Base-by-base conservation (phyloP, 2,797 vertebrate genomes). In the Bucorvus abyssinicus region DNA sequence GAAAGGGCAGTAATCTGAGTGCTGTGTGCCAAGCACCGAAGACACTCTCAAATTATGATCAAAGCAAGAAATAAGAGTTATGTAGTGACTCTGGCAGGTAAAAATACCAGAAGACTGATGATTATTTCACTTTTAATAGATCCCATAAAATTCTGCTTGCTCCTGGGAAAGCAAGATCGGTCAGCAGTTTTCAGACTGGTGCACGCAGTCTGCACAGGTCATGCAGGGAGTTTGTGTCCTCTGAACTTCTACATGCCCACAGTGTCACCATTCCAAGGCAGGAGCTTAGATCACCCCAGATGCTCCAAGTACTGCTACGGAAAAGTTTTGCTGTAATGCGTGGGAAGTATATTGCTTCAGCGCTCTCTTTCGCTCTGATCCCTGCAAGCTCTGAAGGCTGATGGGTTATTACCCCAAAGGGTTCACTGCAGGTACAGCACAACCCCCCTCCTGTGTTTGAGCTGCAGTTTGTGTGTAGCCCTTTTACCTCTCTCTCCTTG, bases 201-300 rank as follows among this genome's bases (percentile, higher is more conserved):
- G 21, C 64, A 4, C 3, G 7, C 17, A 2, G 26, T 17, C 53
- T 71, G 67, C 63, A 4, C 0, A 0, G 63, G 40, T 59, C 55
- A 34, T 0, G 4, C 53, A 10, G 49, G 47, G 38, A 24, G 24
- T 32, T n/a, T 3, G n/a, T 53, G 60, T 61, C 79, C 55, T 80
- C 47, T 36, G 76, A 85, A 50, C 17, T 64, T 26, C 59, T 32
- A 1, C 3, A 0, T 11, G 38, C 56, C 63, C 42, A 2, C 47
- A 12, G 56, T 22, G 56, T 24, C 60, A 80, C 56, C 73, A 29
- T 38, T 9, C 53, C 26, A 38, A 42, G 45, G 30, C 63, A 22
- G 34, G 34, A 7, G 26, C 59, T 49, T 40, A 9, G n/a, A 38
- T n/a, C 50, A 15, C 20, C 30, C 29, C 3, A 0, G 16, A 20